Evolutionary conservation across 2,797 vertebrate species (phyloP).

Genomic region (Mormyrops attenuatus): DNA sequence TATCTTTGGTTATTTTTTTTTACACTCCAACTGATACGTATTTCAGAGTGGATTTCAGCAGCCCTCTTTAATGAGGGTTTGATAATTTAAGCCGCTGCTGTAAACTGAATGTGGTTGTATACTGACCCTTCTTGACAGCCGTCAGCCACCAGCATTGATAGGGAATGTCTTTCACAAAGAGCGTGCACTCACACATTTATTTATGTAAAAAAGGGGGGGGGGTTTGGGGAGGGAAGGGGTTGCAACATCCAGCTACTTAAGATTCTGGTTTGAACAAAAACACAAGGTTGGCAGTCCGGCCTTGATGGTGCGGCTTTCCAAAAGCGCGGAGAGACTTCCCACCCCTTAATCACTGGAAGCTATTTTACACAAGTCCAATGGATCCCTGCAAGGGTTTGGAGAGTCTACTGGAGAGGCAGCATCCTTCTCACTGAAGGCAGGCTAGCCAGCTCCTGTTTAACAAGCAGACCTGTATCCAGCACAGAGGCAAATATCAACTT

Average conservation of each 20-base stretch:
- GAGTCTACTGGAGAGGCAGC: background rate
- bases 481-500: background rate
- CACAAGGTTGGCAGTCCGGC: background rate
- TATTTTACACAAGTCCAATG: background rate
- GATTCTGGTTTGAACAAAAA: slow-evolving; percentile 4
- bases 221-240: background rate
- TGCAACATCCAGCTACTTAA: background rate
- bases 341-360: background rate
- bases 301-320: background rate
- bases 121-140: background rate
- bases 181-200: background rate
- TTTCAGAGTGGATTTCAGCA: background rate
- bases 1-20: background rate
- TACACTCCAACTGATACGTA: background rate
- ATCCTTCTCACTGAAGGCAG: background rate
- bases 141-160: background rate
- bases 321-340: background rate
- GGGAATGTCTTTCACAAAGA: background rate
- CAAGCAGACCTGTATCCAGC: background rate
- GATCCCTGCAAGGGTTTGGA: background rate
- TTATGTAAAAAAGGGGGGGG: background rate
- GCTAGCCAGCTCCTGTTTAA: background rate
- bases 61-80: background rate
- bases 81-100: background rate
- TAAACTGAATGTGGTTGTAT: background rate